These are phyloP conservation scores for Gobiocypris rarus DNA, from an alignment of 2,113 vertebrate genomes.

Conservation along the genomic window DNA sequence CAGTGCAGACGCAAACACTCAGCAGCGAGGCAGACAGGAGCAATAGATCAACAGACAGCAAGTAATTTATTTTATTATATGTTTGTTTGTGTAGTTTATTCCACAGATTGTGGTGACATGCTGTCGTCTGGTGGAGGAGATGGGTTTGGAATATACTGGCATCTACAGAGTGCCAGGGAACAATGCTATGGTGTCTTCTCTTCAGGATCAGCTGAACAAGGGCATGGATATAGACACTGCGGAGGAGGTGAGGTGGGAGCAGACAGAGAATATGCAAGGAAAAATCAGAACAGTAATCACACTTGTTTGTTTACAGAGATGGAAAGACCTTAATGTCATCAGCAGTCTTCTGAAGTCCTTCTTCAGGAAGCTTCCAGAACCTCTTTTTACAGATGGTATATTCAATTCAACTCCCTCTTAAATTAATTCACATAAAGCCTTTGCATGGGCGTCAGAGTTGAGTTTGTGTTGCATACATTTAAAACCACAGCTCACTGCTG, in stretches of 20 bases:
- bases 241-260: conserved; percentile 40
- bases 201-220: conserved; percentile 96
- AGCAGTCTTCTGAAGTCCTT: conserved; percentile 96
- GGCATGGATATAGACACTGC: conserved; percentile 88
- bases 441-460: not conserved
- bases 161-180: conserved; percentile 96
- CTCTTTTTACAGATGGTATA: conserved; percentile 93
- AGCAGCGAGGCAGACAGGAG: too few species aligned
- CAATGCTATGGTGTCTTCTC: conserved; percentile 92
- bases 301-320: conserved; percentile 79
- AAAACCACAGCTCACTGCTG: conserved; percentile 37
- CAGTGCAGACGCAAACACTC: too few species aligned
- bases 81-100: conserved; percentile 76
- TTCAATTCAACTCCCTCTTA: not conserved
- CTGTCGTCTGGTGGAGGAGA: conserved; percentile 88
- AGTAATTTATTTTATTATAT: not conserved
- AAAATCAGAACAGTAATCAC: not conserved
- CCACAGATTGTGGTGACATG: conserved; percentile 93
- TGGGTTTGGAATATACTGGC: conserved; percentile 92
- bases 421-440: not conserved
- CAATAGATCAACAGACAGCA: too few species aligned
- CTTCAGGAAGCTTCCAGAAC: conserved; percentile 94
- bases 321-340: conserved; percentile 96
- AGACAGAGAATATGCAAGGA: not conserved
- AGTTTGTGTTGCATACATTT: not conserved